Evolutionary conservation across 2,888 invertebrate species (phyloP), one percentile per base, ranked within the genome.

Genomic region (Caprella mutica): DNA sequence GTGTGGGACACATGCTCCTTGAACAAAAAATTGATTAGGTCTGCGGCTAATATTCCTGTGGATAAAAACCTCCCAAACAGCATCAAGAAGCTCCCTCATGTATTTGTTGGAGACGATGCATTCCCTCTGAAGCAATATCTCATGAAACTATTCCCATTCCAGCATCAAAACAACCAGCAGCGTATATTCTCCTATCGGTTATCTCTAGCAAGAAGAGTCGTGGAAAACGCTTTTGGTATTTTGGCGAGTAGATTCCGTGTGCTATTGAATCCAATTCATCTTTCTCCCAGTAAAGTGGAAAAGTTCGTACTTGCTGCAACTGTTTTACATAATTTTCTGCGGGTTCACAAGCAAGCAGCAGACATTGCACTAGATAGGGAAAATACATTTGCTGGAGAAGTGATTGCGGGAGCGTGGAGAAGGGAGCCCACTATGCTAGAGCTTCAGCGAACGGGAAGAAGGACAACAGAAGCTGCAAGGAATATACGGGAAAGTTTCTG

Each of bases 201-300:
- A 26, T 56, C 56, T 26, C 19, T 53, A 26, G 59, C 56, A 24
- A 21, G 59, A 3, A 43, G 53, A 24, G 29, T 38, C 9, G 44
- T 52, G 4, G 56, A 56, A 29, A 59, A 56, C 43, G 59, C 56
- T 9, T 56, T 59, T 40, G 59, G 59, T 17, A 59, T 59, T n/a
- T 38, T 59, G 52, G 3, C 60, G 6, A 50, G 40, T 26, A 56
- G 30, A 26, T 59, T 59, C 24, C 42, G 48, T 12, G 40, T 53
- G 24, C 30, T 59, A 1, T 35, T 24, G 23, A 59, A 26, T 29
- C 40, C 46, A 39, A 43, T 43, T 23, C 14, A n/a, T 14, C 4
- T 48, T 1, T 9, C 21, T 8, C 29, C 30, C 9, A 5, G 2
- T 9, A 48, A 29, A n/a, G 23, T 17, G 1, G 48, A n/a, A 30